Evolutionary conservation across 1,140 invertebrate genomes (phyloP), one percentile per base, ranked within the genome.

Genomic region (Drosophila ananassae): DNA sequence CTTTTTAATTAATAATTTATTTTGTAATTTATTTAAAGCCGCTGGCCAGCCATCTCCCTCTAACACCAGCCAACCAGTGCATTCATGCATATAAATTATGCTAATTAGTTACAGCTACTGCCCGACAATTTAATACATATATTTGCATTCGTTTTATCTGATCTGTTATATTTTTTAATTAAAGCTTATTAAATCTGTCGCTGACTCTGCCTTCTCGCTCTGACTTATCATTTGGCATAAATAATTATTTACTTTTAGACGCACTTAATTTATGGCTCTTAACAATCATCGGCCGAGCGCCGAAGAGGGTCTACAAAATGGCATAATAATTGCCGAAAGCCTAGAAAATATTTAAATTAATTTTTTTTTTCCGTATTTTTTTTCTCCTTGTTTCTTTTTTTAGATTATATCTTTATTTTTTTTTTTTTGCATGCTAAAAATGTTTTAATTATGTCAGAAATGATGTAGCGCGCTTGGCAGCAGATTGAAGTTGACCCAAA

Each of bases 71-170:
- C 39, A 41, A 13, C 44, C 60, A 22, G 73, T 41, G 62, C 73
- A 77, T 67, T 81, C 77, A 63, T 78, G 83, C 83, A 79, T 79
- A 79, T 74, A 66, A 89, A 87, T 89, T 76, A 87, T 89, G 82
- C 60, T 87, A 87, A 87, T 89, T 87, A 82, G 82, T 87, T 87
- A 82, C 82, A 87, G 72, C 72, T 60, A 51, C 37, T 34, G 64
- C 67, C 46, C 57, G 67, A 69, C 67, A 71, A 57, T 69, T 57
- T 71, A 57, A 57, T 69, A 57, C 62, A 21, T 44, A 44, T 9
- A 21, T 44, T 44, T 67, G 62, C 66, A 57, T 51, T 60, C 47
- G 22, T 12, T 48, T 75, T 76, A 56, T 57, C 58, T 63, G 44
- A 63, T 58, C 62, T 69, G 59, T 48, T 76, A 59, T 78, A 72